Conservation (phyloP, 2,113 vertebrate species). For the Piprites chloris region DNA sequence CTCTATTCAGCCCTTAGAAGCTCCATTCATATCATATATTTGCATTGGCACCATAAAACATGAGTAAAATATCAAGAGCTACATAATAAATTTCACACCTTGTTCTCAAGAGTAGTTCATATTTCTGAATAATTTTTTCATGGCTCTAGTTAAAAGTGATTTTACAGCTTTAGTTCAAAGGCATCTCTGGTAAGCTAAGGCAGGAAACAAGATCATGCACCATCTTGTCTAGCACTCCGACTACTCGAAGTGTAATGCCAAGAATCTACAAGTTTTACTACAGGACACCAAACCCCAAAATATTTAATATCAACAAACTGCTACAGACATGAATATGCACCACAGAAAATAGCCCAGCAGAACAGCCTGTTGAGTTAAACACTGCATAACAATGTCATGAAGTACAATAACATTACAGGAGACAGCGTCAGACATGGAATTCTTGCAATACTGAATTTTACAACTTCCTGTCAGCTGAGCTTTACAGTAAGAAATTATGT, state of each 20-base stretch:
- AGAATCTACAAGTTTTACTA: neutral
- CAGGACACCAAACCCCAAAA: neutral
- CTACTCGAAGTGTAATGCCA: neutral
- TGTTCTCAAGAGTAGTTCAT: neutral
- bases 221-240: constrained; percentile 9
- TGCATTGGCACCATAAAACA: constrained; percentile 23
- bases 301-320: neutral
- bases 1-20: neutral
- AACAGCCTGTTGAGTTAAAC: neutral
- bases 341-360: neutral
- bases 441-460: constrained; percentile 1
- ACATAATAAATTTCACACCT: constrained; percentile 31
- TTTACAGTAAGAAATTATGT: neutral
- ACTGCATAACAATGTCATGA: constrained; percentile 49
- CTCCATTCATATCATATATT: neutral
- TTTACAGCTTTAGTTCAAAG: constrained; percentile 22
- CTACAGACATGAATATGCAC: neutral
- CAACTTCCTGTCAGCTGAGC: constrained; percentile 45
- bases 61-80: constrained; percentile 2
- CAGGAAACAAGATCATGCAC: constrained; percentile 46
- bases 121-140: neutral
- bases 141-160: neutral
- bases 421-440: neutral
- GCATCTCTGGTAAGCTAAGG: neutral
- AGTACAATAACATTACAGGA: neutral